Base-by-base conservation (phyloP, 2,113 vertebrate genomes). In the Propithecus coquereli region DNA sequence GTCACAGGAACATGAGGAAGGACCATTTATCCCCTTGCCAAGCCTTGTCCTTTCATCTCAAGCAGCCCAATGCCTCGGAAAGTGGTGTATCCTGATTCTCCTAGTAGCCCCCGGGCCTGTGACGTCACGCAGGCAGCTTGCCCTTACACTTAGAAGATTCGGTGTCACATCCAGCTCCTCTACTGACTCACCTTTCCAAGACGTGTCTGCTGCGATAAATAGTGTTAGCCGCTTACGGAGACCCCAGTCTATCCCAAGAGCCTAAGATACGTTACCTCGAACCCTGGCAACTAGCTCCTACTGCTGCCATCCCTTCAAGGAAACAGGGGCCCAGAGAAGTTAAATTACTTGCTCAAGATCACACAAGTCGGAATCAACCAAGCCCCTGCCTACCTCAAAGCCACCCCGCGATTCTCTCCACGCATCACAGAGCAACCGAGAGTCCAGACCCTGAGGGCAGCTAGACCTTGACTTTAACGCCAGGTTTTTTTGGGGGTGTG, bases 31-130 rank as follows among this genome's bases (percentile, higher is more conserved):
- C 40, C 32, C 25, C 14, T 73, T 50, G 37, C 87, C 57, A 81
- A 84, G 57, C 47, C n/a, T 50, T 80, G 81, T n/a, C 9, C 71
- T 86, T 73, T 54, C 65, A 66, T 80, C 84, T 87, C 76, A 40
- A 87, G 34, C 25, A 47, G 23, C 22, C 80, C 59, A 5, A 14
- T 61, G 14, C 40, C 59, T 83, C 16, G 37, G 47, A 77, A 83
- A 40, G 47, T 59, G 40, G 1, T 40, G 3, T 22, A 27, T 73
- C 22, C 14, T 47, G 30, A n/a, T 18, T 81, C 25, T 45, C 66
- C 76, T 23, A 4, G 25, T 34, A 50, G 68, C 50, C 63, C 18
- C 77, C n/a, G 40, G 45, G 3, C 57, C 57, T 22, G 5, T 5
- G 34, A 66, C 14, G 11, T 45, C 84, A 34, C 11, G 47, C 47